Conservation (phyloP, 1,140 invertebrate genomes). For the Drosophila kohkoa region DNA sequence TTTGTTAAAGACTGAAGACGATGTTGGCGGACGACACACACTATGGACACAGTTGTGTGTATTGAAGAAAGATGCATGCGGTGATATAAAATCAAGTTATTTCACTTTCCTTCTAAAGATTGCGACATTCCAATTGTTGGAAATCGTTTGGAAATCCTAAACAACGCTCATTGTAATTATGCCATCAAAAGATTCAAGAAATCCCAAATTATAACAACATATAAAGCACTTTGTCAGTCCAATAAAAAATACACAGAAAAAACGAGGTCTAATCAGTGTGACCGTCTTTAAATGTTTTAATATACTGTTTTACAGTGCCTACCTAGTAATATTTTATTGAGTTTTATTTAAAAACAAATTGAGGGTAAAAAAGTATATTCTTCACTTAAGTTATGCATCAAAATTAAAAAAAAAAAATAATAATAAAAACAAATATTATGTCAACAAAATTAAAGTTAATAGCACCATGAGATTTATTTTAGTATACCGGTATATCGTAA, state of each 20-base stretch:
- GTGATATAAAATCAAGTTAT: not conserved
- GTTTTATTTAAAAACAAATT: too few relatives aligned
- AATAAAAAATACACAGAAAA: constrained; percentile 58
- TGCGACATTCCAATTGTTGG: constrained; percentile 1
- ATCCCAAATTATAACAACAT: constrained; percentile 35
- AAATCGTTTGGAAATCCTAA: not conserved
- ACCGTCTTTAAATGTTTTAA: constrained; percentile 14
- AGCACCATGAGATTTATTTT: too few relatives aligned
- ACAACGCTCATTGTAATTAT: constrained; percentile 23
- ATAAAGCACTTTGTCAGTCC: constrained; percentile 39
- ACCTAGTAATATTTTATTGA: not conserved
- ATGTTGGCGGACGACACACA: constrained; percentile 23
- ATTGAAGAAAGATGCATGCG: not conserved
- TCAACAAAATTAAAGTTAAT: too few relatives aligned
- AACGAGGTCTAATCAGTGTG: constrained; percentile 48
- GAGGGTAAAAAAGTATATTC: too few relatives aligned
- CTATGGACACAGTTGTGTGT: constrained; percentile 19
- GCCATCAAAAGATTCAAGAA: constrained; percentile 9
- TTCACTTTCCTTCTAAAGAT: constrained; percentile 5
- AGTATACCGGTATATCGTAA: too few relatives aligned
- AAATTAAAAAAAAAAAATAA: too few relatives aligned
- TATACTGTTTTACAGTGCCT: not conserved
- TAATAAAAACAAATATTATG: too few relatives aligned
- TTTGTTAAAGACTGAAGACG: constrained; percentile 35
- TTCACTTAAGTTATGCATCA: too few relatives aligned